phyloP scores from a whole-genome alignment of 2,888 invertebrate genomes.

The Idaea dimidiata region DNA sequence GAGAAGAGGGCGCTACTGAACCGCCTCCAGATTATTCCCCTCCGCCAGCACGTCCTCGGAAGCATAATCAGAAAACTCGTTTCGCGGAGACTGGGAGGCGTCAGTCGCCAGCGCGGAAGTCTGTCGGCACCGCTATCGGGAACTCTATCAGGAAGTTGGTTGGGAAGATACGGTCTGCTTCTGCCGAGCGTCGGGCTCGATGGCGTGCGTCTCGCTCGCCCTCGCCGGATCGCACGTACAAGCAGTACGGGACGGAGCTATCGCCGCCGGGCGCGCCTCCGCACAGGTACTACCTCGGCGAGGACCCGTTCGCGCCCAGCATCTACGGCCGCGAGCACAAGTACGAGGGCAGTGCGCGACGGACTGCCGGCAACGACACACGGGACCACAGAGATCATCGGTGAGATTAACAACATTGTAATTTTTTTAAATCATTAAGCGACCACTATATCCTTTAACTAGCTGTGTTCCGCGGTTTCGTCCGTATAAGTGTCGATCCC shows the following conservation, averaged over 20 bases:
- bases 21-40: constrained; percentile 88
- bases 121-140: constrained; percentile 84
- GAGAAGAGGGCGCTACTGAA: constrained; percentile 78
- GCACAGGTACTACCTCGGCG: constrained; percentile 91
- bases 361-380: constrained; percentile 63
- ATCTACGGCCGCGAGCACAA: constrained; percentile 92
- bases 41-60: constrained; percentile 77
- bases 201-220: constrained; percentile 81
- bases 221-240: constrained; percentile 82
- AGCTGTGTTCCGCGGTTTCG: too few species aligned
- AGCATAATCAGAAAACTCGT: constrained; percentile 86
- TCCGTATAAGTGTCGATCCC: too few species aligned
- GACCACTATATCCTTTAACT: too few species aligned
- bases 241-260: constrained; percentile 73
- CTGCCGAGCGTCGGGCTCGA: constrained; percentile 83
- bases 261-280: constrained; percentile 81
- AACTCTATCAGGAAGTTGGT: constrained; percentile 91
- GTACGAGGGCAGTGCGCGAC: constrained; percentile 85
- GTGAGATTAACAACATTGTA: constrained; percentile 43
- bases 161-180: constrained; percentile 89
- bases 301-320: constrained; percentile 92
- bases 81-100: constrained; percentile 79
- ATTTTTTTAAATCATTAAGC: too few species aligned
- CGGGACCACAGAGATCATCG: constrained; percentile 47
- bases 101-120: constrained; percentile 68